Evolutionary conservation across 2,113 vertebrate genomes (phyloP).

Genomic region (Tretioscincus oriximinensis): DNA sequence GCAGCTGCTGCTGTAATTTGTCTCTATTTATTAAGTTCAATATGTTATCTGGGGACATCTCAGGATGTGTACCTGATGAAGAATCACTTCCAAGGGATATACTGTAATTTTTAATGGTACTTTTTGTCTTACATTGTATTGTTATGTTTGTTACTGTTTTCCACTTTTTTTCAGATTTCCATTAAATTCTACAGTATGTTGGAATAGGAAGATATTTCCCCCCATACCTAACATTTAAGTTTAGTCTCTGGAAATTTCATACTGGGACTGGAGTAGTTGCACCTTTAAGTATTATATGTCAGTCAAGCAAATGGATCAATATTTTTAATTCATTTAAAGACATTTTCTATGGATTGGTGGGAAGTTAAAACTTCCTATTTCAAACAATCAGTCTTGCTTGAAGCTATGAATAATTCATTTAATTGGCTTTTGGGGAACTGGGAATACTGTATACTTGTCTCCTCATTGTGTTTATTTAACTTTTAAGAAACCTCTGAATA

Average conservation of each 20-base stretch:
- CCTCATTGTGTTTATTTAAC: constrained; percentile 49
- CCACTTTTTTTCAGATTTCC: constrained; percentile 40
- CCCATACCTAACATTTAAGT: not conserved
- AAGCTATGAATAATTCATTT: constrained; percentile 22
- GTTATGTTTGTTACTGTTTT: constrained; percentile 41
- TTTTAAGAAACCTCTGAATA: constrained; percentile 26
- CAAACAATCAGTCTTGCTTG: not conserved
- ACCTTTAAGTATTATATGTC: not conserved
- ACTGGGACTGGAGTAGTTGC: not conserved
- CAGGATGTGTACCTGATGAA: constrained; percentile 54
- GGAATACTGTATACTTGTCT: constrained; percentile 51
- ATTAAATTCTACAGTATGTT: not conserved
- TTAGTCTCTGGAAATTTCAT: not conserved
- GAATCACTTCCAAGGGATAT: constrained; percentile 55
- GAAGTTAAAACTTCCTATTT: constrained; percentile 6
- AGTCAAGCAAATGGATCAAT: not conserved
- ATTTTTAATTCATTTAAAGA: not conserved
- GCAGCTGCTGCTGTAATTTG: constrained; percentile 42
- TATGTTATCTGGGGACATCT: constrained; percentile 57
- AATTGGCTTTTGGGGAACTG: constrained; percentile 20
- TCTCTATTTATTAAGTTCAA: constrained; percentile 77
- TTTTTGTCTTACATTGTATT: constrained; percentile 17
- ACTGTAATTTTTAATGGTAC: constrained; percentile 59
- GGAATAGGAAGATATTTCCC: not conserved
- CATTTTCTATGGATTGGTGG: not conserved